Conservation (phyloP, 1,140 invertebrate species). For the Neelides sp. region DNA sequence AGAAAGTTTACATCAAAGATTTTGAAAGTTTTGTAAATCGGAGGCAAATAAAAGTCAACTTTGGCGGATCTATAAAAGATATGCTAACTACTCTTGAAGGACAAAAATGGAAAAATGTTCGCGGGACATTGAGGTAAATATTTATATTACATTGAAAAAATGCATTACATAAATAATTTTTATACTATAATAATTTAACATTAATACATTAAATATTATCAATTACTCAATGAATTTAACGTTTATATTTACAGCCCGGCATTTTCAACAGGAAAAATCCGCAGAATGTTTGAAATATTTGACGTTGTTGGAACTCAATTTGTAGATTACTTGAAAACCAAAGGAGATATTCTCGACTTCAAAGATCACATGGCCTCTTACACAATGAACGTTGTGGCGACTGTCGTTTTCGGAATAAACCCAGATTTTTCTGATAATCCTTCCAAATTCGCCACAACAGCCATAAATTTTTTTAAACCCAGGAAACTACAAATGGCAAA, state of each 20-base stretch:
- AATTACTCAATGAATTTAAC: too few relatives aligned
- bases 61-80: conserved; percentile 13
- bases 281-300: conserved; percentile 18
- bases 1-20: conserved; percentile 32
- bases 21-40: conserved; percentile 34
- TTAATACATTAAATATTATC: neutral
- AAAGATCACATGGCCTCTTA: conserved; percentile 1
- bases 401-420: conserved; percentile 19
- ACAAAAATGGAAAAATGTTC: conserved; percentile 31
- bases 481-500: neutral
- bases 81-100: conserved; percentile 34
- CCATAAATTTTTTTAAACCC: neutral
- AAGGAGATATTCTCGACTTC: conserved; percentile 8
- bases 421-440: conserved; percentile 5
- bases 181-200: neutral
- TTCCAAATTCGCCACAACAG: neutral
- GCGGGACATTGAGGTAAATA: conserved; percentile 29
- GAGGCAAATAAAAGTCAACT: conserved; percentile 3
- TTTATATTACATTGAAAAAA: conserved; percentile 27
- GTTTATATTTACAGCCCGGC: conserved; percentile 38
- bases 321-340: neutral
- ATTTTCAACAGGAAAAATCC: conserved; percentile 42
- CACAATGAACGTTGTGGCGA: conserved; percentile 17
- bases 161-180: neutral
- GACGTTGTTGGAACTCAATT: neutral